Evolutionary conservation across 2,888 invertebrate genomes (phyloP), one percentile per base, ranked within the genome.

Genomic region (Tenthredo scrophulariae): DNA sequence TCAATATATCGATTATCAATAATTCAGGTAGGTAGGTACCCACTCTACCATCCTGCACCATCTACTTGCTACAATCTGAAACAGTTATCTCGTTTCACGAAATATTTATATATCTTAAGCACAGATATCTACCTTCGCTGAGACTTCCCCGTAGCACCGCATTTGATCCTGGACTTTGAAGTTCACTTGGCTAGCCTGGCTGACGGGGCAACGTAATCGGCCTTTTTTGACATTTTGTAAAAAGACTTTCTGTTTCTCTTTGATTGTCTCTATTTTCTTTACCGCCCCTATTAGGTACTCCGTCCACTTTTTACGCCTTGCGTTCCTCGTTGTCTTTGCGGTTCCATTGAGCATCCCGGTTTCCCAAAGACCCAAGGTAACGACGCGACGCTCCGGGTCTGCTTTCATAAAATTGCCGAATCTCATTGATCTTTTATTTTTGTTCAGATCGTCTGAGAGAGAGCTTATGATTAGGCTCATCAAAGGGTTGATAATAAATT

Each of bases 1-100:
- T 88, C 87, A 87, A 87, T 86, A 87, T 87, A 87, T 87, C 87
- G 87, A 88, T 88, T 86, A 85, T 87, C 88, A 87, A 88, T 87
- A 88, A 88, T 88, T 88, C 87, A 88, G 86, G 86, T 85, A 84
- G 46, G 75, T 54, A 40, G 33, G 67, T 37, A 72, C 70, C 50
- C 50, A 70, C 82, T 83, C 72, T 46, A 82, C 65, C 82, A 54
- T 54, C 80, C n/a, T n/a, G n/a, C 33, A 67, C 70, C 67, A 54
- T 65, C 70, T 54, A 54, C 82, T 18, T 84, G 82, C 37, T 62
- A 74, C 86, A 86, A 87, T 87, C 87, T 86, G 65, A 80, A 74
- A 75, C 82, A 70, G 84, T 85, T 87, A 87, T 87, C 87, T 87
- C 85, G 84, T 85, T 72, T 67, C 54, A 37, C 65, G 75, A 85